These are phyloP conservation scores for Formica selysi DNA, from an alignment of 1,140 invertebrate species.

Conservation along the genomic window DNA sequence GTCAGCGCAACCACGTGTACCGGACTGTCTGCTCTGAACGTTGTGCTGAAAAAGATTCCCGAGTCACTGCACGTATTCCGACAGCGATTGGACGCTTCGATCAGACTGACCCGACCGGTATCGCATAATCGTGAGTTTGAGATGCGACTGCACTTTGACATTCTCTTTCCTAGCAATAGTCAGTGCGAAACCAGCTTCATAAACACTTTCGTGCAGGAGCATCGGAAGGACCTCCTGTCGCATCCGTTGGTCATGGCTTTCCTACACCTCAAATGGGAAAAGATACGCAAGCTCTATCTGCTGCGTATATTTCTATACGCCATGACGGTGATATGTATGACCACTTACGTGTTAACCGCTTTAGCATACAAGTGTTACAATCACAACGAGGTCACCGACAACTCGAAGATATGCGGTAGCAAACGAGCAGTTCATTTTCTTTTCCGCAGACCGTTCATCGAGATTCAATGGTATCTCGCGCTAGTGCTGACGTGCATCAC, in stretches of 20 bases:
- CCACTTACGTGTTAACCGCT: conserved; percentile 87
- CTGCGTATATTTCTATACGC: conserved; percentile 88
- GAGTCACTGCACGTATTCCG: conserved; percentile 87
- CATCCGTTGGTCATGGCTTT: conserved; percentile 89
- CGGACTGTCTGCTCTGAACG: conserved; percentile 88
- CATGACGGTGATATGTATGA: conserved; percentile 88
- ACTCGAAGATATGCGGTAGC: conserved; percentile 85
- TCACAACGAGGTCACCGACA: conserved; percentile 71
- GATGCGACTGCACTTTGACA: conserved; percentile 88
- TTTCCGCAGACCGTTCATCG: conserved; percentile 85
- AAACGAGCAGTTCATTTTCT: conserved; percentile 86
- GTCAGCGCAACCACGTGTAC: conserved; percentile 88
- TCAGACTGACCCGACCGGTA: conserved; percentile 86
- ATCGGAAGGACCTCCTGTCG: conserved; percentile 88
- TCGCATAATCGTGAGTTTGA: conserved; percentile 88
- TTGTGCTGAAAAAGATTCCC: conserved; percentile 88
- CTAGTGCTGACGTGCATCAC: conserved; percentile 87
- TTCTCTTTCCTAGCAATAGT: conserved; percentile 87
- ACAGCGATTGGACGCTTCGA: conserved; percentile 87
- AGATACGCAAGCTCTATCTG: conserved; percentile 89
- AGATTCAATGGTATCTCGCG: conserved; percentile 87
- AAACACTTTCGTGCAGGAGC: conserved; percentile 88
- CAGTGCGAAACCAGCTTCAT: conserved; percentile 88
- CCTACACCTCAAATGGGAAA: conserved; percentile 89
- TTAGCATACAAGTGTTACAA: conserved; percentile 86